Percentiles rank a stretch among this genome's conserved stretches.
Conservation (phyloP, 2,113 vertebrate species). For the Proteles cristata region DNA sequence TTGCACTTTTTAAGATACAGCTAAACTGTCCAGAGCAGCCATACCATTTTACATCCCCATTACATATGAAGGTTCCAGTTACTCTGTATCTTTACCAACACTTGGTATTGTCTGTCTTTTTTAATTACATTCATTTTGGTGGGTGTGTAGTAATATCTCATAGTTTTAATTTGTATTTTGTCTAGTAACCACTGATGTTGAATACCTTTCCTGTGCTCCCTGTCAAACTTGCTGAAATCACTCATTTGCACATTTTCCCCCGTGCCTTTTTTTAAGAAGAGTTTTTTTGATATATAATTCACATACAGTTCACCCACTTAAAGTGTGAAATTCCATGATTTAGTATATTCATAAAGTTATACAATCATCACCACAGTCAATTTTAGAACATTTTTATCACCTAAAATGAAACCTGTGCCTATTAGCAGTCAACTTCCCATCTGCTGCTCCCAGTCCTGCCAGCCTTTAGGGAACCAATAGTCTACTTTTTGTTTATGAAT, state of each 20-base stretch:
- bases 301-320: background rate
- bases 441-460: background rate
- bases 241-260: background rate
- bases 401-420: background rate
- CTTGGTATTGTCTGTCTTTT: background rate
- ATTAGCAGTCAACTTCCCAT: background rate
- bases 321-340: background rate
- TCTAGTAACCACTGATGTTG: background rate
- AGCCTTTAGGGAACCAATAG: background rate
- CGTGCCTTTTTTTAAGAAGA: background rate
- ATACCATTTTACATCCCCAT: background rate
- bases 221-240: background rate
- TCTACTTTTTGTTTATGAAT: background rate
- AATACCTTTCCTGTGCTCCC: background rate
- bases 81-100: background rate
- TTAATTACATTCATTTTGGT: background rate
- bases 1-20: background rate
- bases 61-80: background rate
- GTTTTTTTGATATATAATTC: background rate
- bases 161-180: slow-evolving; percentile 34
- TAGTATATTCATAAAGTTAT: background rate
- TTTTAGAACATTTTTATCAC: background rate
- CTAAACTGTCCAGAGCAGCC: background rate
- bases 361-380: background rate
- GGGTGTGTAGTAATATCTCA: background rate